These are phyloP conservation scores for Staurois parvus DNA, from an alignment of 2,797 vertebrate genomes.

Conservation along the genomic window DNA sequence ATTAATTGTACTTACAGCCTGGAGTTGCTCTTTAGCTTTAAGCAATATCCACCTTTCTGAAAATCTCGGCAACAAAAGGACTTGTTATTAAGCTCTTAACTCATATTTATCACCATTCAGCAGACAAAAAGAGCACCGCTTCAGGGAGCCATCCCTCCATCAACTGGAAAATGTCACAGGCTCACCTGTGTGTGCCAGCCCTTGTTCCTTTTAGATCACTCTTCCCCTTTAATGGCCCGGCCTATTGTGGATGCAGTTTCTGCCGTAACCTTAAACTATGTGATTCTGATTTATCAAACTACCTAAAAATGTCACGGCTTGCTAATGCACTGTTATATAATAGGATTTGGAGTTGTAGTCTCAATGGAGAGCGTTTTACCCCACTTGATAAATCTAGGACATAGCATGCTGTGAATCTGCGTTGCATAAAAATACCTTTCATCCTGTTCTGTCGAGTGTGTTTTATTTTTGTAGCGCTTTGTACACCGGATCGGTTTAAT, in stretches of 20 bases:
- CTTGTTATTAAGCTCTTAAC: slow-evolving; percentile 43
- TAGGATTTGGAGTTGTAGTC: slow-evolving; percentile 46
- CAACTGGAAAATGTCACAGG: slow-evolving; percentile 25
- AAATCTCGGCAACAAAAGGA: neutral
- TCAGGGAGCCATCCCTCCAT: slow-evolving; percentile 42
- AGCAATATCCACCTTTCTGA: neutral
- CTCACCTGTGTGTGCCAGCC: slow-evolving; percentile 40
- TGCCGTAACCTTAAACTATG: slow-evolving; percentile 41
- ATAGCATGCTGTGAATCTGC: slow-evolving; percentile 45
- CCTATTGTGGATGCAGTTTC: slow-evolving; percentile 30
- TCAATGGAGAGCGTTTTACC: slow-evolving; percentile 40
- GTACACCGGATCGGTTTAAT: slow-evolving; percentile 40
- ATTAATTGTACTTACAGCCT: neutral
- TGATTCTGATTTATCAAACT: slow-evolving; percentile 48
- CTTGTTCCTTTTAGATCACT: slow-evolving; percentile 1
- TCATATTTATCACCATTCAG: slow-evolving; percentile 41
- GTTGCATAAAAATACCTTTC: slow-evolving; percentile 53
- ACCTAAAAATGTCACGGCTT: slow-evolving; percentile 52
- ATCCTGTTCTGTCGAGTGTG: slow-evolving; percentile 33
- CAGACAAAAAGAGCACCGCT: slow-evolving; percentile 45
- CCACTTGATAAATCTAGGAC: slow-evolving; percentile 54
- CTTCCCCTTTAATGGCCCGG: slow-evolving; percentile 36
- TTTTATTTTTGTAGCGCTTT: slow-evolving; percentile 39
- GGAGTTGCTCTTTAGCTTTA: neutral
- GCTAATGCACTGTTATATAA: slow-evolving; percentile 49